Conservation (phyloP, 2,113 vertebrate species). For the Eptatretus burgeri region DNA sequence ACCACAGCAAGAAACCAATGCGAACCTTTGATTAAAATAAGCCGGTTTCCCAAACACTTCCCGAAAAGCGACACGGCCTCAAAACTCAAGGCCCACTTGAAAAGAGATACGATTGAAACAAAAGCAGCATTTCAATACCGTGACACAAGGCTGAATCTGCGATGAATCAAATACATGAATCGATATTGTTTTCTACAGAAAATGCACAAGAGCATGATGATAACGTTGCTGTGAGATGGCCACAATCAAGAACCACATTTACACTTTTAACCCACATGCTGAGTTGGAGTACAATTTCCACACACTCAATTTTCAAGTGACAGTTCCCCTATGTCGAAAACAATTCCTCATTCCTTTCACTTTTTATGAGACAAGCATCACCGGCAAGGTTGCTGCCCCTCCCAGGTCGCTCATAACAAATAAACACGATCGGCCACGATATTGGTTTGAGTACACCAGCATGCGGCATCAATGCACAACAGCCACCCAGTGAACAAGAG, state of each 20-base stretch:
- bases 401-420: too few species aligned
- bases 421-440: too few species aligned
- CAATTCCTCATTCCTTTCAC: too few species aligned
- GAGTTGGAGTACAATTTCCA: neutral
- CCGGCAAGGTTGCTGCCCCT: too few species aligned
- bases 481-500: neutral
- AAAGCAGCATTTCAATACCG: slow-evolving; percentile 1
- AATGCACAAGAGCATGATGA: neutral
- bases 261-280: neutral
- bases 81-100: too few species aligned
- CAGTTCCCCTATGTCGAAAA: too few species aligned
- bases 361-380: too few species aligned
- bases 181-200: neutral
- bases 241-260: neutral
- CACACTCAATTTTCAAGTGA: neutral
- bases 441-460: neutral
- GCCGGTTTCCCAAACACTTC: neutral
- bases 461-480: neutral
- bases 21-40: neutral
- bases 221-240: neutral
- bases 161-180: neutral
- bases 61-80: neutral
- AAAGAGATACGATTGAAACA: too few species aligned
- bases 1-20: neutral
- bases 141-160: neutral